Conservation (phyloP, 2,888 invertebrate genomes). For the Alviniconcha strummeri region DNA sequence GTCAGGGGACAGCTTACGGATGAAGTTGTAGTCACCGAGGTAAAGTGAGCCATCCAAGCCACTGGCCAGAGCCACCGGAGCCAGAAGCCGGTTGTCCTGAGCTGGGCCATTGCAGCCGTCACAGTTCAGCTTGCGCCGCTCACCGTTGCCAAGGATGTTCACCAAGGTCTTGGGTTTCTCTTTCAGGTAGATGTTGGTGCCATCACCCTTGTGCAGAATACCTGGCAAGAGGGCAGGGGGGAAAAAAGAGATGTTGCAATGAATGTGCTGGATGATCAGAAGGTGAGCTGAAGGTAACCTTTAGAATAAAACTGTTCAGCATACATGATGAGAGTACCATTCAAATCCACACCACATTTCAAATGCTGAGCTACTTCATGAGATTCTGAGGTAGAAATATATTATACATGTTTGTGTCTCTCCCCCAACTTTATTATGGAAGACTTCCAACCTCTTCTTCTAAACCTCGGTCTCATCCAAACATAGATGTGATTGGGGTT, state of each 20-base stretch:
- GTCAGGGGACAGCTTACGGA: constrained; percentile 68
- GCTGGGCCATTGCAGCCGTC: constrained; percentile 83
- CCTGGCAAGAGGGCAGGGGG: constrained; percentile 76
- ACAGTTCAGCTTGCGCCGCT: constrained; percentile 85
- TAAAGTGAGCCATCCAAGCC: constrained; percentile 97
- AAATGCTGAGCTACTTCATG: too few relatives aligned
- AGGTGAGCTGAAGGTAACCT: too few relatives aligned
- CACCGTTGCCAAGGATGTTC: constrained; percentile 76
- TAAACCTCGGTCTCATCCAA: too few relatives aligned
- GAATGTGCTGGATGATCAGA: too few relatives aligned
- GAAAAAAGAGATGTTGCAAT: background rate
- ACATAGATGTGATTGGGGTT: too few relatives aligned
- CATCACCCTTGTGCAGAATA: constrained; percentile 97
- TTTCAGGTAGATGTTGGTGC: constrained; percentile 92
- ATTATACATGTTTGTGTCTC: too few relatives aligned
- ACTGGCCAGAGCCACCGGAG: constrained; percentile 94
- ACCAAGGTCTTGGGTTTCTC: constrained; percentile 91
- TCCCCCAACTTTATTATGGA: too few relatives aligned
- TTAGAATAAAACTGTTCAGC: too few relatives aligned
- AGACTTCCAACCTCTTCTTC: too few relatives aligned
- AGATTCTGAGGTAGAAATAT: too few relatives aligned
- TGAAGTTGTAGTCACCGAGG: constrained; percentile 95
- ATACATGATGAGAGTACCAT: too few relatives aligned
- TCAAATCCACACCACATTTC: too few relatives aligned
- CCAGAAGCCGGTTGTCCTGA: constrained; percentile 82